Evolutionary conservation across 1,140 invertebrate genomes (phyloP), one percentile per base, ranked within the genome.

Genomic region (Harpegnathos saltator): DNA sequence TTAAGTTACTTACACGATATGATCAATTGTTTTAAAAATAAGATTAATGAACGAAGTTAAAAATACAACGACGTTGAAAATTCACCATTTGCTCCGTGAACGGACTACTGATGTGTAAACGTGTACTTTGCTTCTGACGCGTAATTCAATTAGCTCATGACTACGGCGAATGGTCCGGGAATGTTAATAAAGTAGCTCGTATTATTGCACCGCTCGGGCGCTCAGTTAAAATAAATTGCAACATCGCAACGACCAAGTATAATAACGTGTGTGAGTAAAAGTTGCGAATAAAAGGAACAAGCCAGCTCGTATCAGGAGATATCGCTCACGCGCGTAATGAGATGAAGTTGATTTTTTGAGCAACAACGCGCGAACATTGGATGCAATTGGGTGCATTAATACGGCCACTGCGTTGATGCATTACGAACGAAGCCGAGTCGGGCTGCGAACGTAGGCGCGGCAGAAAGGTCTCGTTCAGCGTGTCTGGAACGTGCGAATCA

Each of bases 1-100:
- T 78, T 78, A 78, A 78, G 19, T 78, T 78, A 69, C 68, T 68
- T 56, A 78, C 33, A 11, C 63, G 33, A 3, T 56, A 48, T 69
- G 50, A 44, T 78, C 22, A 78, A 12, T 24, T 68, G 52, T 78
- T 56, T 68, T 78, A 44, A 69, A 56, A 78, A 78, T 11, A 58
- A 24, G 4, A 48, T 69, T 56, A 68, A 69, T 56, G 9, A 9
- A 44, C 1, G 38, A 58, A 0, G 33, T 54, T 78, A 44, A 54
- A 38, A 56, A 33, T 50, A 66, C 7, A 1, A 4, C 33, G 19
- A 1, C 1, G 29, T 44, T 56, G 50, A 61, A 44, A 78, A 56
- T 78, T 78, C 24, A n/a, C 0, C 4, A 56, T 68, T 78, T 44
- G 50, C 0, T 1, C 4, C 1, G 7, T 19, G 15, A 19, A n/a